Percentiles rank a stretch among this genome's conserved stretches.
phyloP scores from a whole-genome alignment of 2,888 invertebrate genomes.

The Caradrina clavipalpis region DNA sequence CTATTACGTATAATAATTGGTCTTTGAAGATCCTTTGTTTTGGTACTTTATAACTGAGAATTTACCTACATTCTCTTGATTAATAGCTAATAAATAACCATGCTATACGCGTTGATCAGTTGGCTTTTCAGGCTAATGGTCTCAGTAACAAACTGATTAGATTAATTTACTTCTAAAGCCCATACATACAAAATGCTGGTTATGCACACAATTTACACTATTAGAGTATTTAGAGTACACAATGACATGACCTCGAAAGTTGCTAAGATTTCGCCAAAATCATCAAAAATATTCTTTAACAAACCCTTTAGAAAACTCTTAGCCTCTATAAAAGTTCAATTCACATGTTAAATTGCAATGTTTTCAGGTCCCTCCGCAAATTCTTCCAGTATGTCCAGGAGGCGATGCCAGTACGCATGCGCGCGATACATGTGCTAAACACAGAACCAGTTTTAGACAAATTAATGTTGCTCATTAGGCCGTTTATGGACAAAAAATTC shows the following conservation, averaged over 20 bases:
- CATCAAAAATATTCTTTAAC: not conserved
- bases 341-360: constrained; percentile 9
- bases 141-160: too few species aligned
- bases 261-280: not conserved
- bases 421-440: constrained; percentile 93
- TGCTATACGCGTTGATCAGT: too few species aligned
- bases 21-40: too few species aligned
- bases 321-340: not conserved
- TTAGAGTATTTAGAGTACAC: too few species aligned
- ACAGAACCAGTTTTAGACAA: constrained; percentile 91
- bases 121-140: too few species aligned
- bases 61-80: too few species aligned
- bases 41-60: too few species aligned
- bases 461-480: constrained; percentile 90
- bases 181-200: too few species aligned
- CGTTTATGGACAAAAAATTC: constrained; percentile 91
- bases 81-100: too few species aligned
- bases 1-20: not conserved
- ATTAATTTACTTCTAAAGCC: too few species aligned
- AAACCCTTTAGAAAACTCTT: not conserved
- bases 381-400: constrained; percentile 93
- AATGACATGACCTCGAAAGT: not conserved
- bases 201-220: not conserved
- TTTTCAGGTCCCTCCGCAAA: constrained; percentile 89
- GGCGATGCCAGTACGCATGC: constrained; percentile 92